A percentile compares a stretch with the other conserved stretches of the same genome.
phyloP scores from a whole-genome alignment of 1,140 invertebrate species.

The Drosophila orena region DNA sequence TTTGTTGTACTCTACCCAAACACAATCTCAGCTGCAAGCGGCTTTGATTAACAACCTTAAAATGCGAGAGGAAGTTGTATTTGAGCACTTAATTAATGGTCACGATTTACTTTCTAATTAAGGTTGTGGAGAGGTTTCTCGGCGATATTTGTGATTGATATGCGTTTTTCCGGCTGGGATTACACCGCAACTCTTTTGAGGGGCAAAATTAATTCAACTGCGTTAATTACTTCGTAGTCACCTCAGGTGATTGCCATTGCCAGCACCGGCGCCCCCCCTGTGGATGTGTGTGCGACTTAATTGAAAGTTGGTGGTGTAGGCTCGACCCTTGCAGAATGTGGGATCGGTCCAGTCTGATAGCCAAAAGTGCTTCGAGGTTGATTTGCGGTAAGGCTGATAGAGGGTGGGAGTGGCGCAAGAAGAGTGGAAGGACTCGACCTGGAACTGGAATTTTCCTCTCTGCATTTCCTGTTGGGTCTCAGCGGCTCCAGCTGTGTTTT shows the following conservation, averaged over 20 bases:
- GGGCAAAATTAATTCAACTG: conserved; percentile 74
- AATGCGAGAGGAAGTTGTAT: conserved; percentile 28
- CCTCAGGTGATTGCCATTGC: conserved; percentile 68
- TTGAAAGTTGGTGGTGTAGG: conserved; percentile 57
- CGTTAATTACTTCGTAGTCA: conserved; percentile 70
- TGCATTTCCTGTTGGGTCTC: background rate
- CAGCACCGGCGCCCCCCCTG: background rate
- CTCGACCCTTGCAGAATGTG: conserved; percentile 12
- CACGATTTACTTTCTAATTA: conserved; percentile 76
- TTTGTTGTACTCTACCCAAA: conserved; percentile 14
- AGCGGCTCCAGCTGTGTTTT: conserved; percentile 41
- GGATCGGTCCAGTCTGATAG: conserved; percentile 34
- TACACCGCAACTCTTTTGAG: conserved; percentile 57
- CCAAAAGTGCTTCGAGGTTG: conserved; percentile 48
- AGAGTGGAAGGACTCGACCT: conserved; percentile 35
- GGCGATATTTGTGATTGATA: conserved; percentile 77
- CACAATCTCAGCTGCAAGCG: conserved; percentile 36
- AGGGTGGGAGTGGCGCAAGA: conserved; percentile 16
- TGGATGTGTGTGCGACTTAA: conserved; percentile 46
- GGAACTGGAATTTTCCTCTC: conserved; percentile 9
- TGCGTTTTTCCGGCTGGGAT: conserved; percentile 13
- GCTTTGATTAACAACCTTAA: conserved; percentile 40
- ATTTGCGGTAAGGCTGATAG: conserved; percentile 29
- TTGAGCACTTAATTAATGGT: conserved; percentile 69
- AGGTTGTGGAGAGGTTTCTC: conserved; percentile 55